Evolutionary conservation across 2,888 invertebrate species (phyloP).

Genomic region (Sarcophaga rosellei): DNA sequence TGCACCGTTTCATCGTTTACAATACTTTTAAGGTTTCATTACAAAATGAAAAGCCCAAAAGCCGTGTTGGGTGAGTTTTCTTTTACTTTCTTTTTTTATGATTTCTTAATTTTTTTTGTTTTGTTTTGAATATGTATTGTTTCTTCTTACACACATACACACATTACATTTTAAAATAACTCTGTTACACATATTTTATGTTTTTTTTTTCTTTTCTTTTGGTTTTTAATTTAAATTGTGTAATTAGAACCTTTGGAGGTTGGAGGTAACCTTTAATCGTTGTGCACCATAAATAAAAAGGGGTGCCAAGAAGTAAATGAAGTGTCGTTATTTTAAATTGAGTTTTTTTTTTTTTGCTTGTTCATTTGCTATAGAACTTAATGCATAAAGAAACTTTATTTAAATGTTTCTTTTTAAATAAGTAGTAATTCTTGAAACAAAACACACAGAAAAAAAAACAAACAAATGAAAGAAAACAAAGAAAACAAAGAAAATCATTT

Average conservation of each 20-base stretch:
- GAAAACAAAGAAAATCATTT: neutral
- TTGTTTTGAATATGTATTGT: slow-evolving; percentile 22
- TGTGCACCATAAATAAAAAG: neutral
- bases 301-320: slow-evolving; percentile 20
- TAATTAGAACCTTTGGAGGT: slow-evolving; percentile 54
- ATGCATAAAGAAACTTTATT: slow-evolving; percentile 37
- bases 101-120: neutral
- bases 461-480: neutral
- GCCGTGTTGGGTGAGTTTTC: slow-evolving; percentile 16
- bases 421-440: slow-evolving; percentile 27
- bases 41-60: slow-evolving; percentile 38
- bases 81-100: neutral
- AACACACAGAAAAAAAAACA: neutral
- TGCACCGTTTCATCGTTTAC: slow-evolving; percentile 27
- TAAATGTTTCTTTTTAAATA: slow-evolving; percentile 37
- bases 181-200: slow-evolving; percentile 23
- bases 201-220: neutral
- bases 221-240: slow-evolving; percentile 54
- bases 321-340: slow-evolving; percentile 44
- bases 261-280: slow-evolving; percentile 29
- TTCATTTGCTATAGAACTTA: slow-evolving; percentile 9
- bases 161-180: neutral
- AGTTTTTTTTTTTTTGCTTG: slow-evolving; percentile 7
- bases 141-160: neutral
- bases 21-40: slow-evolving; percentile 49